A percentile compares a stretch with the other conserved stretches of the same genome.
Conservation (phyloP, 2,797 vertebrate species). For the Xenops minutus region DNA sequence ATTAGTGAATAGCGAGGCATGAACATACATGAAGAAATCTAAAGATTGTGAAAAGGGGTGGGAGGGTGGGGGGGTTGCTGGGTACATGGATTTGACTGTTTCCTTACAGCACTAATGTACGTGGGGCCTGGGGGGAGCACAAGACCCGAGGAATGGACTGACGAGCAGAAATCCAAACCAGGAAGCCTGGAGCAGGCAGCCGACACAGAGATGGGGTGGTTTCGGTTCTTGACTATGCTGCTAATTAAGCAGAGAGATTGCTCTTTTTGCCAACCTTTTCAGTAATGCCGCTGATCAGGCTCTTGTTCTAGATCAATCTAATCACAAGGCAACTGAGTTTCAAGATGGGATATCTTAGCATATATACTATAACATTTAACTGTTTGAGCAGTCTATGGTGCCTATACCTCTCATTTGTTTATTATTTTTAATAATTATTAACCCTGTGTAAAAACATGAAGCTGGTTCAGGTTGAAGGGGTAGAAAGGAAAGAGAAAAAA, state of each 20-base stretch:
- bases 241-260: neutral
- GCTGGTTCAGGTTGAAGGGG: neutral
- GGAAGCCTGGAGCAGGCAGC: conserved; percentile 36
- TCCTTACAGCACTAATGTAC: neutral
- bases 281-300: neutral
- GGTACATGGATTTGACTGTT: neutral
- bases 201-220: neutral
- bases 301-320: neutral
- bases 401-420: conserved; percentile 40
- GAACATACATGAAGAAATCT: conserved; percentile 39
- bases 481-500: neutral
- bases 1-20: conserved; percentile 50
- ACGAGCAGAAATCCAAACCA: conserved; percentile 17
- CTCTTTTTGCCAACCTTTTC: conserved; percentile 7
- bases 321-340: neutral
- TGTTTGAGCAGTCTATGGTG: conserved; percentile 52
- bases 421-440: conserved; percentile 30
- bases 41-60: neutral
- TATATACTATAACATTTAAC: neutral
- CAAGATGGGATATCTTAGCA: neutral
- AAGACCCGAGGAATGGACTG: neutral
- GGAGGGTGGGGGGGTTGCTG: neutral
- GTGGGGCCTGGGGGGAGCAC: neutral
- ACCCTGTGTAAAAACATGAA: neutral
- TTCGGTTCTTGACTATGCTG: conserved; percentile 1